These are phyloP conservation scores for Alitta virens DNA, from an alignment of 2,888 invertebrate genomes.

Conservation along the genomic window DNA sequence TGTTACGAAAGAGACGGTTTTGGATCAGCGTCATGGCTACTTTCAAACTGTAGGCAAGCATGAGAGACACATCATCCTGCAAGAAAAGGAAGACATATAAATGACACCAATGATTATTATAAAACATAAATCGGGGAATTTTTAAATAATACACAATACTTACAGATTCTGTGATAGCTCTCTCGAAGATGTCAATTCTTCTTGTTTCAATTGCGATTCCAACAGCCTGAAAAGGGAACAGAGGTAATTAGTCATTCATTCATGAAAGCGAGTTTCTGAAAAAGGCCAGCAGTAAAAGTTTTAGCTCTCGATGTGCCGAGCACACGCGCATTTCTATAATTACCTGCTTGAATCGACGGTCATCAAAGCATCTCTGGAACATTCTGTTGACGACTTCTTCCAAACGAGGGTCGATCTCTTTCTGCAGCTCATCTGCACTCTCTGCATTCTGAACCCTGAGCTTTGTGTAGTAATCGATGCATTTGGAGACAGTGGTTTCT, in stretches of 20 bases:
- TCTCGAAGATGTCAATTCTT: slow-evolving; percentile 94
- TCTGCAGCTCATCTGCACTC: slow-evolving; percentile 66
- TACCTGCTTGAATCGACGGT: slow-evolving; percentile 85
- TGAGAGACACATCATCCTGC: slow-evolving; percentile 79
- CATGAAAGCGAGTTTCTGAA: too few relatives aligned
- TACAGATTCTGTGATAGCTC: slow-evolving; percentile 80
- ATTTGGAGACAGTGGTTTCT: slow-evolving; percentile 91
- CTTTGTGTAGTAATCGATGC: slow-evolving; percentile 94
- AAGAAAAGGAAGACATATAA: too few relatives aligned
- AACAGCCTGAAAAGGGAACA: slow-evolving; percentile 64
- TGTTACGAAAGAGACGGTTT: slow-evolving; percentile 82
- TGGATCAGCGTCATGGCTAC: slow-evolving; percentile 95
- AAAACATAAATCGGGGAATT: not conserved
- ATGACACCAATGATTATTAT: not conserved
- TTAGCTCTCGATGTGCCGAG: too few relatives aligned
- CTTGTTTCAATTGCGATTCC: slow-evolving; percentile 95
- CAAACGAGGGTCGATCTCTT: slow-evolving; percentile 61
- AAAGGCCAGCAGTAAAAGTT: too few relatives aligned
- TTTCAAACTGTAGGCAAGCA: slow-evolving; percentile 86
- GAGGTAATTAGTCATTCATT: not conserved
- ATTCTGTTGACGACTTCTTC: slow-evolving; percentile 94
- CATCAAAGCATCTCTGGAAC: slow-evolving; percentile 89
- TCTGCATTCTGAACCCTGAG: slow-evolving; percentile 67
- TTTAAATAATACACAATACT: slow-evolving; percentile 19
- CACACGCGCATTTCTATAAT: too few relatives aligned